Base-by-base conservation (phyloP, 30 jellyfish, hydroid and myxozoan genomes). In the Hydractinia echinata region DNA sequence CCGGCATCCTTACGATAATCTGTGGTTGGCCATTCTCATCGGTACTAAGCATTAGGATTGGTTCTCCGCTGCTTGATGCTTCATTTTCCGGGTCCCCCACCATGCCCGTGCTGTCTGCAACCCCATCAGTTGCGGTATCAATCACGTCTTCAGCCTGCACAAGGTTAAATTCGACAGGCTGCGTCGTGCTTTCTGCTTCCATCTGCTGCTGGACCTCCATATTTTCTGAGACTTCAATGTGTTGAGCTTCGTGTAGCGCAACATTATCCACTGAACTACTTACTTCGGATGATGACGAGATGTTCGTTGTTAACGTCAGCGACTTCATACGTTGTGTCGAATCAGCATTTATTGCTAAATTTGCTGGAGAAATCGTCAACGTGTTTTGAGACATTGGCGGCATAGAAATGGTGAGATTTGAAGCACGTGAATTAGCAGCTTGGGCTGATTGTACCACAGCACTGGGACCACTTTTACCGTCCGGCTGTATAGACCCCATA, bases 11-110 rank as follows among this genome's bases (percentile, higher is more conserved):
- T 61, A 80, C 87, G 82, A 80, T 80, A 50, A 80, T 80, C 52
- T 80, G 87, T 8, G 87, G 87, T 67, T 80, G 87, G 7, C 87
- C 87, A 53, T 80, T 62, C 50, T 80, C 87, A 67, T 80, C 87
- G 13, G 87, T 48, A 66, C 87, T 80, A 14, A 80, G 84, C 66
- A 80, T 62, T 9, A 80, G 61, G 50, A 80, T 66, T 5, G 87
- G 87, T 52, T 80, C 87, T 13, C 81, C 87, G 52, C 87, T 80
- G 44, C 84, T 80, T 6, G 87, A 80, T 15, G 87, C 82, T 61
- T 66, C 87, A 50, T 62, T 68, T 52, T 67, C 87, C 4, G 18
- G 51, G 66, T 77, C 85, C 1, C 55, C 85, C 10, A 80, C 67
- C 83, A 62, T 30, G 5, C 66, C 84, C 3, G 87, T 20, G 84